Conservation (phyloP, 2,888 invertebrate genomes). For the Acleris literana region DNA sequence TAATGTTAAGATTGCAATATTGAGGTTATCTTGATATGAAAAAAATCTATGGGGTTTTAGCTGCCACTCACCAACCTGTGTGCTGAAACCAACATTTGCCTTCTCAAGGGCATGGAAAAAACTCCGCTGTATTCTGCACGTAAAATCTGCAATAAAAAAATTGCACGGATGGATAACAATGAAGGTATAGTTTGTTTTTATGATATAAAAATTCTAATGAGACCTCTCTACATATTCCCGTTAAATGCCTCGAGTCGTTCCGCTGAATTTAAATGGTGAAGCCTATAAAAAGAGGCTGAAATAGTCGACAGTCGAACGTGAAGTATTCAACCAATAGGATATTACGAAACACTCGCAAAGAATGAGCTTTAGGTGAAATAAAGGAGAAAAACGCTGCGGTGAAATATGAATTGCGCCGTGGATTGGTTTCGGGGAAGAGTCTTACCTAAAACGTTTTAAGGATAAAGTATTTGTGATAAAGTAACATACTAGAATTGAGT, state of each 20-base stretch:
- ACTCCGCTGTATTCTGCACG: too few relatives aligned
- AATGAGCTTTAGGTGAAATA: conserved; percentile 42
- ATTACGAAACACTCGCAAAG: conserved; percentile 46
- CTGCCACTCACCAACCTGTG: too few relatives aligned
- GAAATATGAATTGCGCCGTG: conserved; percentile 8
- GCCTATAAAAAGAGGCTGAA: conserved; percentile 52
- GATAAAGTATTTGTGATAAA: neutral
- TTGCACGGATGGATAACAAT: too few relatives aligned
- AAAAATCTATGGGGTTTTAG: too few relatives aligned
- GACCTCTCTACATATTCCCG: conserved; percentile 12
- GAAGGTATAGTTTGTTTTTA: neutral
- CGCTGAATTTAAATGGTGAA: conserved; percentile 51
- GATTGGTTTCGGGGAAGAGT: neutral
- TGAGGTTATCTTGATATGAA: too few relatives aligned
- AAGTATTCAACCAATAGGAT: conserved; percentile 38
- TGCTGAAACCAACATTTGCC: too few relatives aligned
- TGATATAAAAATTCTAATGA: neutral
- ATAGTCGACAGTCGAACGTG: conserved; percentile 44
- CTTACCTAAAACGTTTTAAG: neutral
- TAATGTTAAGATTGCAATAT: too few relatives aligned
- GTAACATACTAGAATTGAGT: too few relatives aligned
- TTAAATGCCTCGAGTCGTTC: conserved; percentile 29
- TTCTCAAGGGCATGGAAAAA: too few relatives aligned
- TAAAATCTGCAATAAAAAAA: too few relatives aligned
- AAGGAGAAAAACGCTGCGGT: conserved; percentile 37